Base-by-base conservation (phyloP, 2,113 vertebrate genomes). In the Colossoma macropomum region DNA sequence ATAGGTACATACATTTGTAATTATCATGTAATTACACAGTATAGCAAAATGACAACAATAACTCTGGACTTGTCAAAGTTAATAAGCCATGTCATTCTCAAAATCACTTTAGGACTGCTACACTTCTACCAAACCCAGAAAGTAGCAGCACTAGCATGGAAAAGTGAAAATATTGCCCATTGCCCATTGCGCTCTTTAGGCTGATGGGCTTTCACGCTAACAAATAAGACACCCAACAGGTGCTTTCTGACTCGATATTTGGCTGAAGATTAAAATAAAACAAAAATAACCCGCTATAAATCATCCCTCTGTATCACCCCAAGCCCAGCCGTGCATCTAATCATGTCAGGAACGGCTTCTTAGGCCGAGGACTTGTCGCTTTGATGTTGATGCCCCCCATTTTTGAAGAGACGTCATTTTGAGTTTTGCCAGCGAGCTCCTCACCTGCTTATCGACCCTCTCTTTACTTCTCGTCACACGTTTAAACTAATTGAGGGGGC, bases 401-500 rank as follows among this genome's bases (percentile, higher is more conserved):
- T 45, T 71, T 71, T 71, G 23, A 45, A 25, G 15, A 71, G 68
- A 2, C 38, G 68, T 34, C 82, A 74, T 87, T 52, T 63, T 84
- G 83, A 15, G 13, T 71, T 71, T 71, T 45, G 34, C 41, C 68
- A 70, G 30, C 32, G 28, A 38, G 21, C 63, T 79, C 38, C 9
- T 30, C 45, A 62, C 41, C 32, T 71, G 23, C 77, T 69, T 80
- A 56, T 17, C 32, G 0, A 79, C 54, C 25, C 25, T 75, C 50
- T 48, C 62, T 48, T 65, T 23, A 56, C 19, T 25, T 48, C 69
- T 63, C 10, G 27, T 84, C 78, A 82, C 41, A 80, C 60, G 72
- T 79, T 62, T 78, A 11, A 45, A 76, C 56, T 72, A 81, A 79
- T 83, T 54, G 71, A 38, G 59, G 63, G 68, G 23, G n/a, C 63